A percentile compares a stretch with the other conserved stretches of the same genome.
Evolutionary conservation across 2,113 vertebrate species (phyloP).

Genomic region (Oreochromis tanganicae): DNA sequence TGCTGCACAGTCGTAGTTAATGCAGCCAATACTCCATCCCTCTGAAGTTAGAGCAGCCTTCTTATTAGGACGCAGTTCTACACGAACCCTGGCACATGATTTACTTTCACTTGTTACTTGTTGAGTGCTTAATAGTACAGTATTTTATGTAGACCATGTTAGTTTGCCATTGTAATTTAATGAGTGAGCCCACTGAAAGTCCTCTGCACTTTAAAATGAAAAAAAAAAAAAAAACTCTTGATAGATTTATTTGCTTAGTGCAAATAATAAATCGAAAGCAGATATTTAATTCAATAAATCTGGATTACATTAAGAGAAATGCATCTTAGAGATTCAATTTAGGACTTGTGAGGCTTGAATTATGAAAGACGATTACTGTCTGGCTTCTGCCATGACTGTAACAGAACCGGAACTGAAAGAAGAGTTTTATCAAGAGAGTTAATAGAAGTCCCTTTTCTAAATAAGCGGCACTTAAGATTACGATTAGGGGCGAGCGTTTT

Average conservation of each 20-base stretch:
- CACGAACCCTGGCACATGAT: not conserved
- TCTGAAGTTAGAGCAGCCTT: slow-evolving; percentile 33
- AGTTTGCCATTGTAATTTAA: slow-evolving; percentile 45
- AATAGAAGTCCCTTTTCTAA: slow-evolving; percentile 27
- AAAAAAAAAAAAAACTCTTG: slow-evolving; percentile 9
- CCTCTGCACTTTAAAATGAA: slow-evolving; percentile 21
- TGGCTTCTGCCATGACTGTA: slow-evolving; percentile 28
- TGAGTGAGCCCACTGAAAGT: slow-evolving; percentile 11
- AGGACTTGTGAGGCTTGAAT: slow-evolving; percentile 55
- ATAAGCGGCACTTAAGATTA: slow-evolving; percentile 6
- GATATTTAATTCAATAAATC: slow-evolving; percentile 60
- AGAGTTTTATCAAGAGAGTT: slow-evolving; percentile 17
- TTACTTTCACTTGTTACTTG: slow-evolving; percentile 48
- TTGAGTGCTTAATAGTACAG: slow-evolving; percentile 44
- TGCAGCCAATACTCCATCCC: slow-evolving; percentile 28
- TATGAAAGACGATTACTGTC: slow-evolving; percentile 48
- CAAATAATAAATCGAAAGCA: slow-evolving; percentile 59
- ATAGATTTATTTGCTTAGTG: slow-evolving; percentile 40
- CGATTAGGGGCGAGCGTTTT: slow-evolving; percentile 8
- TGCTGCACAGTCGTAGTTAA: slow-evolving; percentile 24
- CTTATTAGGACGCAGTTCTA: slow-evolving; percentile 26
- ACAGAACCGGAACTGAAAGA: slow-evolving; percentile 5
- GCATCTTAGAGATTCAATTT: slow-evolving; percentile 58
- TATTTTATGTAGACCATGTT: slow-evolving; percentile 45
- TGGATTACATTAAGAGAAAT: slow-evolving; percentile 57